Evolutionary conservation across 2,113 vertebrate species (phyloP), one percentile per base, ranked within the genome.

Genomic region (Cranoglanis bouderius): DNA sequence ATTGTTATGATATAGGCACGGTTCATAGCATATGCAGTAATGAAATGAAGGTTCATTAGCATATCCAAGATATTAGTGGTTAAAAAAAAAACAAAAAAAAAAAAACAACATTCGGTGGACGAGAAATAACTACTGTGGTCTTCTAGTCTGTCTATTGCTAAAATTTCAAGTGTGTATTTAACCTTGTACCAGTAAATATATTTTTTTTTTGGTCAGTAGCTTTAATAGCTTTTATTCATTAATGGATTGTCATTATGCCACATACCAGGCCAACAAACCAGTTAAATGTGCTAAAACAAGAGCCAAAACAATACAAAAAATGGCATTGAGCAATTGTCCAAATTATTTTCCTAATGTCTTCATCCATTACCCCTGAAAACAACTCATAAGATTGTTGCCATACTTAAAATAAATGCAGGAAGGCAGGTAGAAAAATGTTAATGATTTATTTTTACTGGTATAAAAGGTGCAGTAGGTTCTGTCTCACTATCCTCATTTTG

Each of bases 371-470:
- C 91, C 92, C 92, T 91, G 92, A 90, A 92, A 87, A 85, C 86
- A 35, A 75, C 46, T n/a, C 24, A 55, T 9, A 87, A 29, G 3
- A 38, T 87, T 81, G 61, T 70, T 82, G 77, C 78, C 24, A n/a
- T 40, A 67, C 32, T 53, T 82, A 63, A 38, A 85, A 40, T 88
- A 35, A 91, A 72, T 74, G 88, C 84, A 85, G 61, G 55, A 19
- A 90, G 75, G 87, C 92, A 90, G 90, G 93, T 93, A 95, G 94
- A 93, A 96, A 85, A 96, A 96, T 94, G 95, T 96, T 96, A 95
- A 95, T 93, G 95, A 94, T 96, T 96, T 96, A 96, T 96, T 96
- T 95, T 94, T 95, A 95, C 94, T 94, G 93, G 95, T 96, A 96
- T 93, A 96, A 96, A 96, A 95, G 95, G 95, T 96, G 96, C 95